Conservation (phyloP, 2,113 vertebrate species). For the Hypocryptadius cinnamomeus region DNA sequence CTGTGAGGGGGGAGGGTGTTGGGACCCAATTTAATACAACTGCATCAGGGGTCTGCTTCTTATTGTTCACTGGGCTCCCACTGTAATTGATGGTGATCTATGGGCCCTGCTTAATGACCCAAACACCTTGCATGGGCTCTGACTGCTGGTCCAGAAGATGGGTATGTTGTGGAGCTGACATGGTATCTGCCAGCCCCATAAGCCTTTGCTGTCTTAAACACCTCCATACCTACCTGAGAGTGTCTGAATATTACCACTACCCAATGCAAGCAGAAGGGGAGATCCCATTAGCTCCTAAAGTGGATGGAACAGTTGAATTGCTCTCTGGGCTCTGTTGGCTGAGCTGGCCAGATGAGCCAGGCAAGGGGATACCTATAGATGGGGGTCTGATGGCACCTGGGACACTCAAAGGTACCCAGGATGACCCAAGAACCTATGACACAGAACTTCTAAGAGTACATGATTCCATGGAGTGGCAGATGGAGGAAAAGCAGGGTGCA, state of each 20-base stretch:
- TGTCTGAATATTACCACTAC: background rate
- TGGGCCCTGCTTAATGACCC: background rate
- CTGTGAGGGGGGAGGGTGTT: fast-evolving
- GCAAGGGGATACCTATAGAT: background rate
- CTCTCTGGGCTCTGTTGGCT: background rate
- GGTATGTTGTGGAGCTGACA: background rate
- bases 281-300: background rate
- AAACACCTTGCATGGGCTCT: background rate
- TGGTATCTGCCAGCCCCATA: background rate
- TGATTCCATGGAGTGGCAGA: background rate
- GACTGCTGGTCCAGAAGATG: background rate
- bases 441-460: background rate
- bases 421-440: background rate
- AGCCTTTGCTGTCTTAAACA: background rate
- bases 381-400: background rate
- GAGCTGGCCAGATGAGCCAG: background rate
- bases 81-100: background rate
- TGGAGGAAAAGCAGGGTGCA: background rate
- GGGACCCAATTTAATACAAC: background rate
- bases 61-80: background rate
- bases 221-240: background rate
- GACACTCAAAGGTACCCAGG: background rate
- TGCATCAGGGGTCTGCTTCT: background rate
- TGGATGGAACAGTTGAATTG: background rate
- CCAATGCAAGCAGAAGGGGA: background rate